Evolutionary conservation across 2,797 vertebrate genomes (phyloP).

Genomic region (Coilia nasus): DNA sequence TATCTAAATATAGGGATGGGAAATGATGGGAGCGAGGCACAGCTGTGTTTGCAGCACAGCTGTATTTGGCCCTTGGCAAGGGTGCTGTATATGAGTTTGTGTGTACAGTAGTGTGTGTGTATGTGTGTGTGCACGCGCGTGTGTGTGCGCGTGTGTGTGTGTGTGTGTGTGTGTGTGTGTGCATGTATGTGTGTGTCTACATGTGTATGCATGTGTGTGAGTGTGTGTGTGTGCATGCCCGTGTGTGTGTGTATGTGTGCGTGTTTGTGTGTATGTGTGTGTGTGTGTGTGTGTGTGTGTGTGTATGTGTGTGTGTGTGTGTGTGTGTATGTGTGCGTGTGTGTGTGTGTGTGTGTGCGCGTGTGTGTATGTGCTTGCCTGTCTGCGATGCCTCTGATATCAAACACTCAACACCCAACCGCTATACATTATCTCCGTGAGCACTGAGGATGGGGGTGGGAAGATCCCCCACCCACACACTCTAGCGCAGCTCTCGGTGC

Average conservation of each 20-base stretch:
- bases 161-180: not conserved
- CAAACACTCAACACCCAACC: no score
- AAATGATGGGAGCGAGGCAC: no score
- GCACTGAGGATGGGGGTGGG: not conserved
- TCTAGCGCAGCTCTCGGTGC: no score
- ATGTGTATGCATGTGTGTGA: slow-evolving; percentile 2
- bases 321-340: not conserved
- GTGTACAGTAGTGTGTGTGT: no score
- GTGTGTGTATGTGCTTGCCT: slow-evolving; percentile 1
- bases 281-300: slow-evolving; percentile 34
- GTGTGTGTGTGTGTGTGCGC: slow-evolving; percentile 26
- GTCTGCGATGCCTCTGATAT: no score
- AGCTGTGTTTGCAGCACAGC: no score
- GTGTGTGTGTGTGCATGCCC: not conserved
- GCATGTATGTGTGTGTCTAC: not conserved
- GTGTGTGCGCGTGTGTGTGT: no score
- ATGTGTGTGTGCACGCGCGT: no score
- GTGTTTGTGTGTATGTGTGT: not conserved
- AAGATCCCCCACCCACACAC: slow-evolving; percentile 32
- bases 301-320: not conserved
- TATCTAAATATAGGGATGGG: no score
- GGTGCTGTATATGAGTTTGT: no score
- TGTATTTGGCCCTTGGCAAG: no score
- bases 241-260: not conserved
- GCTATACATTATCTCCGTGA: not conserved